These are phyloP conservation scores for Muraenolepis orangiensis DNA, from an alignment of 2,797 vertebrate species.

Conservation along the genomic window DNA sequence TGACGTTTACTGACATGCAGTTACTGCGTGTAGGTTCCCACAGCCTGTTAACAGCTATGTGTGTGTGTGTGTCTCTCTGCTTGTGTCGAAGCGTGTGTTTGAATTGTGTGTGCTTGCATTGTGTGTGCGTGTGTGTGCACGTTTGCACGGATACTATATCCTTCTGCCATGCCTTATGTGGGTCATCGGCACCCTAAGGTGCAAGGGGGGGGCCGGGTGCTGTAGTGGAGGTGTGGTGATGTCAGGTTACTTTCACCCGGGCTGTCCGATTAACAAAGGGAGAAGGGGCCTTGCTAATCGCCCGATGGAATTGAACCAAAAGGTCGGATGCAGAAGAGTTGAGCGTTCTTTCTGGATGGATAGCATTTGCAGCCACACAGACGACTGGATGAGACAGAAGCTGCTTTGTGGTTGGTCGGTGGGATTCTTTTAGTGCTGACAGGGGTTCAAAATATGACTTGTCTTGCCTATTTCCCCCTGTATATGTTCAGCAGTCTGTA, in stretches of 20 bases:
- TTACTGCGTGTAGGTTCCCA: slow-evolving; percentile 14
- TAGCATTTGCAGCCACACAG: not conserved
- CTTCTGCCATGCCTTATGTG: slow-evolving; percentile 57
- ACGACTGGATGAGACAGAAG: not conserved
- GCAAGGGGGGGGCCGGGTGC: slow-evolving; percentile 44
- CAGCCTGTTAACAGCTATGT: not conserved
- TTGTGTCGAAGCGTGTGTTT: not conserved
- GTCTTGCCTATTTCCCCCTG: not conserved
- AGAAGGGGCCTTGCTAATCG: slow-evolving; percentile 32
- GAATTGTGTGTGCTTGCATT: not conserved
- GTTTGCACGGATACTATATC: slow-evolving; percentile 2
- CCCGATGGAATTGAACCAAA: not conserved
- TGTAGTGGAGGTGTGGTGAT: slow-evolving; percentile 58
- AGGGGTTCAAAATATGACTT: not conserved
- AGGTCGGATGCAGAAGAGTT: not conserved
- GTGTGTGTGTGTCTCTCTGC: not conserved
- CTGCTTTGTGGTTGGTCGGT: not conserved
- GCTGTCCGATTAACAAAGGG: slow-evolving; percentile 45
- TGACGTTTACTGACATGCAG: slow-evolving; percentile 10
- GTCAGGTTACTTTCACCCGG: slow-evolving; percentile 56
- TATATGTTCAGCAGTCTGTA: not conserved
- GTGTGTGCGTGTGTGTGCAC: not conserved
- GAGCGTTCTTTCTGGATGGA: not conserved
- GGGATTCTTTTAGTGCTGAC: not conserved
- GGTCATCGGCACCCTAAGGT: slow-evolving; percentile 63